Evolutionary conservation across 2,888 invertebrate genomes (phyloP).

Genomic region (Hydrotaea diabolus): DNA sequence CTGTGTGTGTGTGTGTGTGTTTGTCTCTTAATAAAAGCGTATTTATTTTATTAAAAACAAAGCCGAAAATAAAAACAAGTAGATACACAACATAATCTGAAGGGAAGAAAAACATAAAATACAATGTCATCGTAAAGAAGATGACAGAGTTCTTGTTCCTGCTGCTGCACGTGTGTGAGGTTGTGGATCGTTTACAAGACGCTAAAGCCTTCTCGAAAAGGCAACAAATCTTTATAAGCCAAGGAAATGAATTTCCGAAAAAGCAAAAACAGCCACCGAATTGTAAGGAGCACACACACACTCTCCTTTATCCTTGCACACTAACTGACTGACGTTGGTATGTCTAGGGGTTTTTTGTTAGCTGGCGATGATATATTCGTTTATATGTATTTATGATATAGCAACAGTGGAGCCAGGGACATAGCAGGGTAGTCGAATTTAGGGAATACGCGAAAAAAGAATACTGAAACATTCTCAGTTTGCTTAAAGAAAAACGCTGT

Average conservation of each 20-base stretch:
- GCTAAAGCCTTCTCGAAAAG: constrained; percentile 1
- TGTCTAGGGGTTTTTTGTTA: background rate
- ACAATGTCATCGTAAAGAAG: background rate
- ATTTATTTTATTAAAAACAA: constrained; percentile 13
- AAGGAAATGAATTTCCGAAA: background rate
- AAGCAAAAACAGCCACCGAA: background rate
- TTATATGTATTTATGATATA: no score
- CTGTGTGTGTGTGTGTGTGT: background rate
- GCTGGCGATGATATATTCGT: no score
- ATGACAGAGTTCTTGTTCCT: background rate
- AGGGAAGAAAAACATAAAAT: background rate
- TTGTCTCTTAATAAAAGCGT: background rate
- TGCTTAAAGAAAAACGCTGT: background rate
- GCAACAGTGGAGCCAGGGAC: no score
- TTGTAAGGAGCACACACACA: background rate
- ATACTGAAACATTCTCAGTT: background rate
- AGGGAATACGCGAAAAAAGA: background rate
- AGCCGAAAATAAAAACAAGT: background rate
- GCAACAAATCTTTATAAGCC: constrained; percentile 12
- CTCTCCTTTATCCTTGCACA: no score
- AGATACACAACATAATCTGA: background rate
- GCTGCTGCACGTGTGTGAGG: background rate
- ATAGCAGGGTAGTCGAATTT: no score
- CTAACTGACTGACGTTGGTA: background rate
- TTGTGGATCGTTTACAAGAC: background rate